Conservation (phyloP, 2,113 vertebrate genomes). For the Scalopus aquaticus region DNA sequence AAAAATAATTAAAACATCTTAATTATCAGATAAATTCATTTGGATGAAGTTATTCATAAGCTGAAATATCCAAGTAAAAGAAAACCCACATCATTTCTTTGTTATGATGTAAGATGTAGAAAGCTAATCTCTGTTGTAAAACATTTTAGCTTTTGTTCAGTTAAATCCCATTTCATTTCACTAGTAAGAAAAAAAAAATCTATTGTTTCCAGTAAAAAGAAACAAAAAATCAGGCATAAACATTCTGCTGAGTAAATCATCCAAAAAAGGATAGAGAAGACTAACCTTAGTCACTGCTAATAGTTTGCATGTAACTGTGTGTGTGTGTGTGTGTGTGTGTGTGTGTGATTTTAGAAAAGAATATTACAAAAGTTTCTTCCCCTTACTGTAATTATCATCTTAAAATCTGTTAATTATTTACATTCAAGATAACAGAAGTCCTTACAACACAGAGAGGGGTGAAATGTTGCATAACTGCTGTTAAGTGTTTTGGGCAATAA, state of each 20-base stretch:
- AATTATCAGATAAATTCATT: conserved; percentile 15
- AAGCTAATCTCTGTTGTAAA: neutral
- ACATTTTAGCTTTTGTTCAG: conserved; percentile 17
- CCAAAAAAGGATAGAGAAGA: neutral
- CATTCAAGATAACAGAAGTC: conserved; percentile 11
- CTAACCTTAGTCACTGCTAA: neutral
- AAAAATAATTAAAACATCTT: neutral
- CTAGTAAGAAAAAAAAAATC: neutral
- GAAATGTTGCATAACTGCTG: neutral
- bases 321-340: too few species aligned
- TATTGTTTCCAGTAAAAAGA: conserved; percentile 53
- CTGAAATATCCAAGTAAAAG: neutral
- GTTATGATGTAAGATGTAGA: neutral
- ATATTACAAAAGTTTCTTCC: neutral
- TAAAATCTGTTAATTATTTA: conserved; percentile 9
- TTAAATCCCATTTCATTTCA: conserved; percentile 41
- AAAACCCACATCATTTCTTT: neutral
- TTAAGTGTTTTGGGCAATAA: neutral
- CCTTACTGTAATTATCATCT: conserved; percentile 19
- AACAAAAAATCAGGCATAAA: neutral
- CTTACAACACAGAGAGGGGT: neutral
- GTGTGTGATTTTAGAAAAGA: neutral
- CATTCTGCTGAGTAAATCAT: conserved; percentile 19
- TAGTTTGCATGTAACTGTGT: neutral
- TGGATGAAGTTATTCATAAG: neutral